Base-by-base conservation (phyloP, 2,888 invertebrate genomes). In the Meteorus cinctellus region DNA sequence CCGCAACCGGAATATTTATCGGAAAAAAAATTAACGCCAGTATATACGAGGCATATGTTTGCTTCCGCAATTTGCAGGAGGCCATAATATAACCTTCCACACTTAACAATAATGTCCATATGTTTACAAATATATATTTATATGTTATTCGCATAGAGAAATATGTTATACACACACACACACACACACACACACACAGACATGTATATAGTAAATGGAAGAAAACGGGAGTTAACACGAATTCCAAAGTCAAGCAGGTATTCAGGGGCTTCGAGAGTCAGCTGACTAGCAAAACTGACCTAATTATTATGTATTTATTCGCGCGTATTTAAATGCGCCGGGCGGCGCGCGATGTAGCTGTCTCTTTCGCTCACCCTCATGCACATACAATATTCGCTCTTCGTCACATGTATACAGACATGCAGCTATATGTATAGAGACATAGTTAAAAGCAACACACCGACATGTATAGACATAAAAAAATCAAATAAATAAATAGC, bases 301-400 rank as follows among this genome's bases (percentile, higher is more conserved):
- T 89, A 89, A 89, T 89, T 89, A 89, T 89, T 89, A 89, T 89
- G 89, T 88, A 89, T 89, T 89, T 89, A 89, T 89, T 89, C 89
- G 85, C 88, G 87, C 87, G 89, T 89, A 89, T 89, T 89, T 88
- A 89, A 89, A 89, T 89, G 88, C 88, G 87, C 86, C 84, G 82
- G 79, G 85, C 85, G 83, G 84, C 82, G 82, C 81, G 80, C 82
- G 81, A 83, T 83, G 82, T 80, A 79, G 81, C 79, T 80, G 81
- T 82, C 78, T 75, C 80, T 70, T 74, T 76, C 74, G 45, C 79
- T 81, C 29, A 72, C 51, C 45, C 63, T 29, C 19, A n/a, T 31
- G 45, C 62, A 14, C 19, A 27, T 63, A 63, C 16, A 55, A 55
- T 55, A 19, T 55, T 55, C 19, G 19, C 10, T 19, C 55, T 55